Evolutionary conservation across 2,113 vertebrate genomes (phyloP).

Genomic region (Arizona elegans): DNA sequence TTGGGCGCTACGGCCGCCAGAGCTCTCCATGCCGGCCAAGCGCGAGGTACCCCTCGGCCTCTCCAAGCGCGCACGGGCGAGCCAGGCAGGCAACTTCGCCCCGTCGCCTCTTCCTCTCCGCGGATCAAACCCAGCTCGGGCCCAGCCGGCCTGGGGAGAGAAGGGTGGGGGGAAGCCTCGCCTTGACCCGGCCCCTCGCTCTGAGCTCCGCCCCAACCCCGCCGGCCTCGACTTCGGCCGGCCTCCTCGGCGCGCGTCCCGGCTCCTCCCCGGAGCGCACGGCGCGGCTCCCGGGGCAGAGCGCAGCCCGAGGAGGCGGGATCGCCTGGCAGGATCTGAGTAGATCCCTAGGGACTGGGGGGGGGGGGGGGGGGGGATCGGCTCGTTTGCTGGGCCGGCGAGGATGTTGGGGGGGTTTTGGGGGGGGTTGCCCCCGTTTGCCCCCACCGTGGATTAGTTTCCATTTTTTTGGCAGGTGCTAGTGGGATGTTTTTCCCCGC

Average conservation of each 20-base stretch:
- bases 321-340: not conserved
- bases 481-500: not conserved
- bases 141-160: not conserved
- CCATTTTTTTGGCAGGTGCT: not conserved
- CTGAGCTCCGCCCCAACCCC: conserved; percentile 18
- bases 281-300: not conserved
- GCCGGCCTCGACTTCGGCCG: not conserved
- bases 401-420: too few relatives aligned
- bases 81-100: not conserved
- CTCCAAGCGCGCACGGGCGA: not conserved
- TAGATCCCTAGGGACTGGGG: not conserved
- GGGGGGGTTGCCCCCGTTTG: too few relatives aligned
- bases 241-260: not conserved
- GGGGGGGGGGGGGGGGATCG: not conserved
- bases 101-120: conserved; percentile 8
- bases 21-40: not conserved
- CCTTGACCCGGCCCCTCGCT: conserved; percentile 46
- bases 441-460: not conserved
- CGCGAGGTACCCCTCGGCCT: not conserved
- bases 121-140: not conserved
- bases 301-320: not conserved
- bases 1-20: not conserved
- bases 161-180: not conserved
- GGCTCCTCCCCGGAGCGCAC: conserved; percentile 1
- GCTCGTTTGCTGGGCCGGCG: too few relatives aligned